Evolutionary conservation across 2,797 vertebrate genomes (phyloP).

Genomic region (Gymnoscopelus microlampas): DNA sequence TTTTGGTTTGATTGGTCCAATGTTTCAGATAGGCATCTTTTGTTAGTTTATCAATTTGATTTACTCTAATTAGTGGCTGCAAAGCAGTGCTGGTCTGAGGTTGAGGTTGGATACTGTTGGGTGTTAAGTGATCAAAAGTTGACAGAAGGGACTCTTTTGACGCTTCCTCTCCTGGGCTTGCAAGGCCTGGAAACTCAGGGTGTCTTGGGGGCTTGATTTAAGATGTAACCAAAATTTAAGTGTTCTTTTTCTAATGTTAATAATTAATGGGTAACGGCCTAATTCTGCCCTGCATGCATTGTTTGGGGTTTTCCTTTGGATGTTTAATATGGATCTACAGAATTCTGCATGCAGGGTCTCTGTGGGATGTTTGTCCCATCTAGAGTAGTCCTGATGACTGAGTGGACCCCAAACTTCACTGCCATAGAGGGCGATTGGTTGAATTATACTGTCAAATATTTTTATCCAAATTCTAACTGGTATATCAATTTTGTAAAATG

Average conservation of each 20-base stretch:
- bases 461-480: constrained; percentile 7
- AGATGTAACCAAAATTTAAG: not conserved
- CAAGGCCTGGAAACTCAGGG: too few species aligned
- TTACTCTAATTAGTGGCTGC: not conserved
- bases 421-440: not conserved
- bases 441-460: constrained; percentile 14
- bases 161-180: too few species aligned
- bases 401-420: constrained; percentile 14
- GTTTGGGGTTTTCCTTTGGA: constrained; percentile 3
- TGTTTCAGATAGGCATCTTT: not conserved
- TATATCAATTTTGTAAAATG: not conserved
- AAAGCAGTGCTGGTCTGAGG: too few species aligned
- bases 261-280: not conserved
- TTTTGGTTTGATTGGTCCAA: too few species aligned
- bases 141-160: too few species aligned
- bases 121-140: too few species aligned
- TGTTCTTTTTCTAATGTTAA: not conserved
- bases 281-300: constrained; percentile 9
- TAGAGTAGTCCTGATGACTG: constrained; percentile 1
- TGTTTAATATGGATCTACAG: not conserved
- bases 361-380: constrained; percentile 4
- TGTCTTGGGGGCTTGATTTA: constrained; percentile 1
- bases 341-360: not conserved
- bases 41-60: not conserved
- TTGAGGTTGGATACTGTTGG: too few species aligned